Base-by-base conservation (phyloP, 2,888 invertebrate species). In the Ypsolopha scabrella region DNA sequence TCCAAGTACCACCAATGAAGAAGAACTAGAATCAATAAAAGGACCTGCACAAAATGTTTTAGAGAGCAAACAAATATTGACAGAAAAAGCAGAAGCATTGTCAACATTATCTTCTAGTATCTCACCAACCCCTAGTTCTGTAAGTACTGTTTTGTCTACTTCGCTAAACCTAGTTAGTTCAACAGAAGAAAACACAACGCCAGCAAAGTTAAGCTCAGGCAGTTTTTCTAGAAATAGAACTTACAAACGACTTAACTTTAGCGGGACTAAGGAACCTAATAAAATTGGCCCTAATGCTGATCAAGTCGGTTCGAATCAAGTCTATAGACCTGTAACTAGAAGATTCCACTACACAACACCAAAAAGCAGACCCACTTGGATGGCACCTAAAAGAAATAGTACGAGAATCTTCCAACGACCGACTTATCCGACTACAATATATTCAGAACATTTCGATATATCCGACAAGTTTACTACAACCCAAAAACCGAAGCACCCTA, bases 321-420 rank as follows among this genome's bases (percentile, higher is more conserved):
- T 51, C 43, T 53, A 60, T 6, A 71, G 75, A 56, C 67, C 70
- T 35, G 64, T 63, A 36, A 76, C 75, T 1, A 69, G 80, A 34
- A 79, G 77, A 60, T 85, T 83, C 58, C 69, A 80, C 53, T 70
- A 71, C 41, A 81, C 82, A 2, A 82, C 86, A 35, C 81, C 81
- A 34, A 80, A 74, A 61, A 64, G 56, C 7, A 80, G 75, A 59
- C 82, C 81, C 1, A 69, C 77, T 36, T 86, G 86, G 85, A 75
- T 86, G 75, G 70, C 75, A 6, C 81, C 83, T 11, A 71, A 73
- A 53, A 68, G 79, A 43, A 83, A 82, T 53, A 54, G 70, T 10
- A 78, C 80, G 4, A 70, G 65, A 56, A 57, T 55, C 11, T 65
- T 65, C 51, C 58, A 61, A n/a, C 61, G 67, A 57, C 65, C 74